A percentile compares a stretch with the other conserved stretches of the same genome.
Evolutionary conservation across 2,797 vertebrate genomes (phyloP).

Genomic region (Sebastes taczanowskii): DNA sequence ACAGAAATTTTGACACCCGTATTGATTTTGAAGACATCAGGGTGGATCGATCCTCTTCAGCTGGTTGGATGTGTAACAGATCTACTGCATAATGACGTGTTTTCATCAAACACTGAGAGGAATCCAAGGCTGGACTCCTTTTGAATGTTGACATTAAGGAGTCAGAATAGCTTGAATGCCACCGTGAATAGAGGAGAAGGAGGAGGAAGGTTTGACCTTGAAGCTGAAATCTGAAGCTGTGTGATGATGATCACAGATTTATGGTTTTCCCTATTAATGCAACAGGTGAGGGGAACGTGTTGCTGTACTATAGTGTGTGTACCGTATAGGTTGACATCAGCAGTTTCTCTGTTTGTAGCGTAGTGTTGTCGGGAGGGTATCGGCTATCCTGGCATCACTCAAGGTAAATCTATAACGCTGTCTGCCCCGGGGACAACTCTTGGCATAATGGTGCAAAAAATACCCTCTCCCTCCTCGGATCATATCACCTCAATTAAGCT

Average conservation of each 20-base stretch:
- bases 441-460: slow-evolving; percentile 58
- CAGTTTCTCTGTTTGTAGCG: slow-evolving; percentile 54
- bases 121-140: background rate
- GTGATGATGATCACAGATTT: background rate
- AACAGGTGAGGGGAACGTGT: slow-evolving; percentile 60
- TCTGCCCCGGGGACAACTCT: slow-evolving; percentile 52
- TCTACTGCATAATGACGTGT: background rate
- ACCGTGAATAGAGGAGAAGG: background rate
- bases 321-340: slow-evolving; percentile 38
- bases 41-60: background rate
- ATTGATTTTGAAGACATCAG: background rate
- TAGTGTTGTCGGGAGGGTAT: slow-evolving; percentile 44
- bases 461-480: slow-evolving; percentile 38
- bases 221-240: background rate
- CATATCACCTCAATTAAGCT: slow-evolving; percentile 45
- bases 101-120: background rate
- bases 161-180: background rate
- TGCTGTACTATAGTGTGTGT: slow-evolving; percentile 10
- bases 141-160: background rate
- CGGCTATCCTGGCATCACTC: slow-evolving; percentile 55
- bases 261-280: background rate
- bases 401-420: slow-evolving; percentile 67
- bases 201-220: slow-evolving; percentile 44
- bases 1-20: background rate
- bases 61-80: background rate